Evolutionary conservation across 1,140 invertebrate genomes (phyloP), one percentile per base, ranked within the genome.

Genomic region (Brachionus calyciflorus): DNA sequence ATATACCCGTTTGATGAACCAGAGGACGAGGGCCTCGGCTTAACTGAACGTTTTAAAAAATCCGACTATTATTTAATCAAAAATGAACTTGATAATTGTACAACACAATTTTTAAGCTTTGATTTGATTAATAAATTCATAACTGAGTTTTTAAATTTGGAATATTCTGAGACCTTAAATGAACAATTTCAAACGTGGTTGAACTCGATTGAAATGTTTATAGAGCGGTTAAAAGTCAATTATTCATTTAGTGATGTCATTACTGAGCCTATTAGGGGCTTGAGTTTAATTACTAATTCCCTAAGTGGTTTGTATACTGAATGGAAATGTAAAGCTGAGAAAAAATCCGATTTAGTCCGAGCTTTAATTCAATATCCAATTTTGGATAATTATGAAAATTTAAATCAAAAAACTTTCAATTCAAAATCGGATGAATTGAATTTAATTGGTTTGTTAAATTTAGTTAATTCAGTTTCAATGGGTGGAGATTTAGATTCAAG

Each of bases 21-120:
- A 0, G 37, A 19, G 6, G 7, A 65, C 3, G 7, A 0, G 1
- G 3, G 12, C 1, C 6, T 41, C 5, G 19, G 21, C 0, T 12
- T 41, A 12, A 24, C 17, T 0, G 60, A 65, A 0, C 0, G 60
- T 10, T 2, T 65, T 0, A 65, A 65, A 10, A 65, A 44, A 24
- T 41, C 37, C 0, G 60, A 24, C 24, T 65, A 65, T 14, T 65
- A 44, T 44, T 44, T 65, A 19, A 65, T 65, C 19, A 65, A 65
- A 44, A 65, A 26, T n/a, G 60, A 65, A 65, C 2, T 65, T 3
- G 60, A 65, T 7, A 65, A 65, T 44, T 65, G 40, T 65, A 3
- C 44, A 0, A 65, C 12, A 46, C 60, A 65, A 44, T 65, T 65
- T 65, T 26, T 65, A 24, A 21, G 7, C 2, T 65, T 30, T 28